Evolutionary conservation across 2,888 invertebrate genomes (phyloP).

Genomic region (Trachelus iudaicus): DNA sequence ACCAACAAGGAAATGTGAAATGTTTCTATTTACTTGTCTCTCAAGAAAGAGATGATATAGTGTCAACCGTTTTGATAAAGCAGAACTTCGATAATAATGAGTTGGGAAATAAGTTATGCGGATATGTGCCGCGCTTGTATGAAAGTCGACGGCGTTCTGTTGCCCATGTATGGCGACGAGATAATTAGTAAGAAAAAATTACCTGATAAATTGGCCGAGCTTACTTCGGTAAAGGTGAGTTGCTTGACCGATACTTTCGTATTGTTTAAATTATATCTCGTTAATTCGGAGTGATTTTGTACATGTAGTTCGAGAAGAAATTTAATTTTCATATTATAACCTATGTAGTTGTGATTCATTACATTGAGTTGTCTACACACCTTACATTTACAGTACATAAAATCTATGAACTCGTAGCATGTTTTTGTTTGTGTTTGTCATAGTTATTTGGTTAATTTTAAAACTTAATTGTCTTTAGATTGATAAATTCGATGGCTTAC

Average conservation of each 20-base stretch:
- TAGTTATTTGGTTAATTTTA: background rate
- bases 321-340: background rate
- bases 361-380: background rate
- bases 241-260: background rate
- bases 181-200: slow-evolving; percentile 47
- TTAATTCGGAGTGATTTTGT: background rate
- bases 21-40: background rate
- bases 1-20: background rate
- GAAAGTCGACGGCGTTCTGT: slow-evolving; percentile 53
- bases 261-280: background rate
- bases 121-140: slow-evolving; percentile 62
- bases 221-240: slow-evolving; percentile 50
- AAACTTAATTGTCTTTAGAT: slow-evolving; percentile 38
- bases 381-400: background rate
- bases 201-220: slow-evolving; percentile 53
- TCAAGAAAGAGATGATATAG: background rate
- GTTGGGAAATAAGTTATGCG: slow-evolving; percentile 42
- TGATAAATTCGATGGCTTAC: slow-evolving; percentile 53
- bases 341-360: background rate
- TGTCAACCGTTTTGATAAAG: background rate
- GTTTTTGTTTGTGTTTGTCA: background rate
- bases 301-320: background rate
- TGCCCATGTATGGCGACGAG: slow-evolving; percentile 53
- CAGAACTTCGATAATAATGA: slow-evolving; percentile 33
- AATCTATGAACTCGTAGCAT: background rate